Evolutionary conservation across 2,888 invertebrate genomes (phyloP), one percentile per base, ranked within the genome.

Genomic region (Pterostichus niger): DNA sequence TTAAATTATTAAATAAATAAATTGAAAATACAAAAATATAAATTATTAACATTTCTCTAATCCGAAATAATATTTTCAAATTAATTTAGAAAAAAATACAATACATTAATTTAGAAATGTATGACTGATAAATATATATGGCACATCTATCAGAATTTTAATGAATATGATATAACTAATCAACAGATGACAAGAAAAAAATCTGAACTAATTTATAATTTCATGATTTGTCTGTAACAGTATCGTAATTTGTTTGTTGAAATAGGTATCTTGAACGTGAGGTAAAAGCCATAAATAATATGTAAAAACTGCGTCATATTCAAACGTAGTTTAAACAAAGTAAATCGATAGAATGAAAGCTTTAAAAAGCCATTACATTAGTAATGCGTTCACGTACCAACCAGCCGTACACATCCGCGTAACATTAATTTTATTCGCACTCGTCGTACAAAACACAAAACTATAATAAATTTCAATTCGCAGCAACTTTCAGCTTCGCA

Each of bases 391-490:
- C 68, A 71, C 68, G 68, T 71, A 71, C 6, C 68, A 17, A 40
- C 68, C 68, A 71, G 44, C 68, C 68, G 13, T 44, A 44, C 44
- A 44, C 44, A 44, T 15, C 68, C 68, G 5, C 68, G 68, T 71
- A 44, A 24, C 75, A 75, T 75, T 75, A 75, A 75, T 75, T 75
- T 75, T 33, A 75, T 75, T 75, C 75, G 31, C 52, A 75, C 52
- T 52, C 75, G 33, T 52, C 75, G 75, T 75, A 75, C 75, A 33
- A 64, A 49, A 59, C 78, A 78, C 59, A 78, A 46, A 78, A 61
- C 59, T 59, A 78, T 78, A 78, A 78, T 78, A 78, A 78, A 78
- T 78, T 78, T 78, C 78, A 78, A 78, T 78, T 61, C 78, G 17
- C 78, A 24, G 44, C 49, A 73, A 73, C 73, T 73, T 49, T 40